These are phyloP conservation scores for Sinella curviseta DNA, from an alignment of 1,140 invertebrate species.

Conservation along the genomic window DNA sequence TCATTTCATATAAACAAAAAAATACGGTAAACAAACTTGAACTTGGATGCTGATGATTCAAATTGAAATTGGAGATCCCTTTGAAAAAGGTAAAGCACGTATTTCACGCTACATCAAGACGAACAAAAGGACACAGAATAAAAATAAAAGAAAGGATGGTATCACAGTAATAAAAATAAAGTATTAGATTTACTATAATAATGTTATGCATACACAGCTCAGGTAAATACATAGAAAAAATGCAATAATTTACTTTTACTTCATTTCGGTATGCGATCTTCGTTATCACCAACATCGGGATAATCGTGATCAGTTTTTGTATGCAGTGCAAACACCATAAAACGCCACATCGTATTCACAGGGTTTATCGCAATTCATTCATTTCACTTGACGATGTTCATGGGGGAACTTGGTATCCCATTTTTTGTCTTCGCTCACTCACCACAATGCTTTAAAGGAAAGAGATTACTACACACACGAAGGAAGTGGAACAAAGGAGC, in stretches of 20 bases:
- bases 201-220: no score
- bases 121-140: neutral
- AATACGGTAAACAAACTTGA: constrained; percentile 4
- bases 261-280: no score
- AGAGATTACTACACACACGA: neutral
- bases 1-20: neutral
- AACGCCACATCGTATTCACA: neutral
- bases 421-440: neutral
- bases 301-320: no score
- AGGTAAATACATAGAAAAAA: neutral
- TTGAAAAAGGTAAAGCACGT: constrained; percentile 13
- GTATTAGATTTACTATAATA: no score
- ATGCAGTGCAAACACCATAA: neutral
- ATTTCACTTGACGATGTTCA: neutral
- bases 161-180: neutral
- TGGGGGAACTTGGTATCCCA: neutral
- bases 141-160: neutral
- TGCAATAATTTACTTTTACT: neutral
- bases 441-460: neutral
- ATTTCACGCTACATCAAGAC: constrained; percentile 4
- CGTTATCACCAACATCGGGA: no score
- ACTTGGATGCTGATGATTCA: constrained; percentile 4
- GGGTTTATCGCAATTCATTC: neutral
- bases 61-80: neutral
- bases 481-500: constrained; percentile 5